phyloP scores from a whole-genome alignment of 2,888 invertebrate species.

The Agrotis ipsilon region DNA sequence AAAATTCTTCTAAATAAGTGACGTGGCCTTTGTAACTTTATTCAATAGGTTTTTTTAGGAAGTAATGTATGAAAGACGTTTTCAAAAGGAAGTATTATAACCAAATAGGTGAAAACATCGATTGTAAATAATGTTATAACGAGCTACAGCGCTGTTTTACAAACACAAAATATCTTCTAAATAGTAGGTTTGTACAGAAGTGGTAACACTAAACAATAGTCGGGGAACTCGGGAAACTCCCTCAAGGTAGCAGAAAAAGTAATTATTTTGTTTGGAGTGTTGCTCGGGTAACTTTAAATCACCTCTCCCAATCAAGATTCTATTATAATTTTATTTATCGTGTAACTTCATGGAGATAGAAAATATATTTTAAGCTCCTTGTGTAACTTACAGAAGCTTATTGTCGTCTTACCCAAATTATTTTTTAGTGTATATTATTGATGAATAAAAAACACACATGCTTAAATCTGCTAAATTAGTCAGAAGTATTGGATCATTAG shows the following conservation, averaged over 20 bases:
- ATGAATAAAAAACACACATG: neutral
- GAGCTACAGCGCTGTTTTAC: neutral
- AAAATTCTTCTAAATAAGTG: slow-evolving; percentile 27
- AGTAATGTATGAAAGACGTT: neutral
- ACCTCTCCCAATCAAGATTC: neutral
- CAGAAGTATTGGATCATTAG: neutral
- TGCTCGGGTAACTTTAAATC: neutral
- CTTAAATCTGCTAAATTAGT: neutral
- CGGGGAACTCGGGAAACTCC: slow-evolving; percentile 33
- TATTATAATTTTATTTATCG: neutral
- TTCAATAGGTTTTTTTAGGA: neutral
- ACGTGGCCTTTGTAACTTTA: neutral
- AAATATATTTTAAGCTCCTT: too few species aligned
- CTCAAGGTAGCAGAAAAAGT: neutral
- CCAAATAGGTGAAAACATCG: neutral
- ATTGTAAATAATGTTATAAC: neutral
- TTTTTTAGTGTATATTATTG: neutral
- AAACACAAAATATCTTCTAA: neutral
- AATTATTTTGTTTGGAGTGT: neutral
- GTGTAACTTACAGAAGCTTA: too few species aligned
- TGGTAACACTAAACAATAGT: slow-evolving; percentile 16
- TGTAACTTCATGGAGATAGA: too few species aligned
- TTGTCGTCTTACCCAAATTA: neutral
- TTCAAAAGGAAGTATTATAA: neutral
- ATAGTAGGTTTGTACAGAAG: slow-evolving; percentile 14